These are phyloP conservation scores for Nyctalus aviator DNA, from an alignment of 2,797 vertebrate species.

Conservation along the genomic window DNA sequence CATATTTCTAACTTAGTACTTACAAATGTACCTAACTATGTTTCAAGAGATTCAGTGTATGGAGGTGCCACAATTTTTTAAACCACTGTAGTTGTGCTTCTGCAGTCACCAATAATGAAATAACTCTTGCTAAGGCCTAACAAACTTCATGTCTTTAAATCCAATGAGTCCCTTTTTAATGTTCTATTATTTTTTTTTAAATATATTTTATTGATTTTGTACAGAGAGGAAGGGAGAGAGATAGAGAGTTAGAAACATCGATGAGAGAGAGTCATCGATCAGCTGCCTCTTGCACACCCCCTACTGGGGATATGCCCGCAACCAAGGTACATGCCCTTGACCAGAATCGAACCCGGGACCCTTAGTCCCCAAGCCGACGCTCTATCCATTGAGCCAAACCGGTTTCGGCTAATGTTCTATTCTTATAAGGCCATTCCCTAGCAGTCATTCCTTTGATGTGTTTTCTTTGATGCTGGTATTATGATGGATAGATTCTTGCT, in stretches of 20 bases:
- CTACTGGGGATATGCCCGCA: no score
- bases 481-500: conserved; percentile 30
- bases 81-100: background rate
- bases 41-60: background rate
- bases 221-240: no score
- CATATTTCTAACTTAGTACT: background rate
- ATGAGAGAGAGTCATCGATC: no score
- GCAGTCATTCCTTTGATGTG: conserved; percentile 42
- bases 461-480: conserved; percentile 56
- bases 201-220: no score
- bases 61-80: background rate
- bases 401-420: background rate
- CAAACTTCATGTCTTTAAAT: background rate
- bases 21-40: background rate
- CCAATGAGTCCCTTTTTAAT: background rate
- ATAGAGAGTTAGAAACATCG: no score
- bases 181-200: no score
- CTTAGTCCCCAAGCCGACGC: no score
- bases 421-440: background rate
- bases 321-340: no score
- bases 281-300: no score
- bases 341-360: no score
- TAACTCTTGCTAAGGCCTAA: background rate
- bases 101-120: background rate
- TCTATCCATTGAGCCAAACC: no score